Evolutionary conservation across 2,888 invertebrate genomes (phyloP), one percentile per base, ranked within the genome.

Genomic region (Heliconius hortense): DNA sequence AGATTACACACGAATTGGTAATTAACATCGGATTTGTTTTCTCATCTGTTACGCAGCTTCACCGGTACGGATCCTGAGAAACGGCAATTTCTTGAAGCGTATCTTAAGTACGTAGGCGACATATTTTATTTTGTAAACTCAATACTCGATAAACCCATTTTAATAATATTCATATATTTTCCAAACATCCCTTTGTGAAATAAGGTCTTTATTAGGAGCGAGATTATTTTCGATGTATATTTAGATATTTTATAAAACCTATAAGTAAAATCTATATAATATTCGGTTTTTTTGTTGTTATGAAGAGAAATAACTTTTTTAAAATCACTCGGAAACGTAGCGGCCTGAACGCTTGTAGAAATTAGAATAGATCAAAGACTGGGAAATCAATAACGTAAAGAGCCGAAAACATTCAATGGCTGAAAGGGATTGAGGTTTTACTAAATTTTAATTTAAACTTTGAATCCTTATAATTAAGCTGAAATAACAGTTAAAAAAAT

Each of bases 1-100:
- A 90, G 90, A 91, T 91, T 92, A 91, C 91, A 90, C 90, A 86
- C 87, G 90, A 90, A 89, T 86, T 87, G 89, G 84, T 91, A 90
- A 92, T 92, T 91, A 90, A 89, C 88, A 84, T 83, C 81, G 88
- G 89, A 90, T 91, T 89, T 89, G 89, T 88, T 86, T 88, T 83
- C 87, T 88, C 90, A 85, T 89, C 88, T 90, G 87, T 86, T 87
- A 88, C 85, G 83, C 82, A 85, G 85, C 83, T 83, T 83, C 84
- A 77, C 76, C 79, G 78, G 79, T 75, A 81, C 80, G 82, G 84
- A 84, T 83, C 83, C 77, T 77, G 77, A 53, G 74, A 75, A 26
- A 76, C 81, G 83, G 82, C 81, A 78, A 84, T 82, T 83, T 84
- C 85, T 87, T 85, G 85, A 71, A 74, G 80, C 78, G 79, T 80